phyloP scores from a whole-genome alignment of 2,888 invertebrate genomes.

The Tipula helvola region DNA sequence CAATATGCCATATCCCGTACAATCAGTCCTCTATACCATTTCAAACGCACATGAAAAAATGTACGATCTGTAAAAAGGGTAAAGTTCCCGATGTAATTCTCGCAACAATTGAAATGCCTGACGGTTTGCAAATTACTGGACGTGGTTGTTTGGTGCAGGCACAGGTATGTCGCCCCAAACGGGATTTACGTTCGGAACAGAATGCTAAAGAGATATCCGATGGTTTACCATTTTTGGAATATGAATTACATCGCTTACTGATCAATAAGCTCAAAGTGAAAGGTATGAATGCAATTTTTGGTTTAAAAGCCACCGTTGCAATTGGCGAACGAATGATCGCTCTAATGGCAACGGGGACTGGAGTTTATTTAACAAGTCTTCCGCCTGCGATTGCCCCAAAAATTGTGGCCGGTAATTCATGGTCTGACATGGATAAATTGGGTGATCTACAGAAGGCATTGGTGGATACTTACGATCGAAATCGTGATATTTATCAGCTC shows the following conservation, averaged over 20 bases:
- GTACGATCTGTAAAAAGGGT: constrained; percentile 59
- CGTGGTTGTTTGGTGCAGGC: constrained; percentile 55
- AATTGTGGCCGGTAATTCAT: constrained; percentile 51
- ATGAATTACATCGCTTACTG: constrained; percentile 83
- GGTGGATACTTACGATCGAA: constrained; percentile 54
- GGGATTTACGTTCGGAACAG: constrained; percentile 67
- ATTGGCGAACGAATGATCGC: constrained; percentile 82
- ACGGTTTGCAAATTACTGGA: constrained; percentile 58
- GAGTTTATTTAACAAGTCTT: constrained; percentile 61
- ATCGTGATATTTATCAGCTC: constrained; percentile 56
- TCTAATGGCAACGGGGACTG: constrained; percentile 81
- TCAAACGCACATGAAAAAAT: constrained; percentile 57
- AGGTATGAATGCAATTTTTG: constrained; percentile 91
- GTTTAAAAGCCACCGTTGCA: constrained; percentile 64
- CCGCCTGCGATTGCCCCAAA: constrained; percentile 64
- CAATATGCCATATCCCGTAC: constrained; percentile 73
- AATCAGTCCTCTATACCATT: constrained; percentile 57
- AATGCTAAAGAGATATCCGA: constrained; percentile 91
- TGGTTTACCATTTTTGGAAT: constrained; percentile 89
- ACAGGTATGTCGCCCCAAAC: constrained; percentile 64
- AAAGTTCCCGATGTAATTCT: constrained; percentile 86
- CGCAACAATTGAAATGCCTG: constrained; percentile 78
- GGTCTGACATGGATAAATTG: constrained; percentile 50
- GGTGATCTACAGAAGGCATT: constrained; percentile 56
- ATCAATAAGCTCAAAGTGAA: constrained; percentile 84